Conservation (phyloP, 1,140 invertebrate genomes). For the Drosophila sproati region DNA sequence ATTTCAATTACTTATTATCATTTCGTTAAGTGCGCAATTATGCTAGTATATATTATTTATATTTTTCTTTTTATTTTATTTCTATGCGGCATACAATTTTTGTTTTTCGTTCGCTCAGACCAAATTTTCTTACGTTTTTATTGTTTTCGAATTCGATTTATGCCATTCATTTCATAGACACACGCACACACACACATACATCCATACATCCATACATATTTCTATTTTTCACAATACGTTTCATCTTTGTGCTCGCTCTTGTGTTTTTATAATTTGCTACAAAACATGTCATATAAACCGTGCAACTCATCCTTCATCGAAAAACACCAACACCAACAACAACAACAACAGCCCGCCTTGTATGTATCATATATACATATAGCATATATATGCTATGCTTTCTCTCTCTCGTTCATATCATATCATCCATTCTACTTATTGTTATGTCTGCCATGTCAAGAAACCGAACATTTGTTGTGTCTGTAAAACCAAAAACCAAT, state of each 20-base stretch:
- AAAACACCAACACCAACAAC: not conserved
- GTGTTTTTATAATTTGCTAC: slow-evolving; percentile 44
- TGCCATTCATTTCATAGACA: slow-evolving; percentile 40
- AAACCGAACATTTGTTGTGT: slow-evolving; percentile 42
- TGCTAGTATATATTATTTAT: slow-evolving; percentile 28
- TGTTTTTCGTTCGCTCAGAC: slow-evolving; percentile 37
- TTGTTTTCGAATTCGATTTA: slow-evolving; percentile 76
- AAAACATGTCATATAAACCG: slow-evolving; percentile 53
- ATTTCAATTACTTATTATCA: slow-evolving; percentile 28
- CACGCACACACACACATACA: not conserved
- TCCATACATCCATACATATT: not conserved
- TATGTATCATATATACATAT: not conserved
- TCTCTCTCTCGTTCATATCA: slow-evolving; percentile 5
- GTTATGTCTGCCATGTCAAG: slow-evolving; percentile 35
- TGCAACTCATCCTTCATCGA: slow-evolving; percentile 57
- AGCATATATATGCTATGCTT: slow-evolving; percentile 10
- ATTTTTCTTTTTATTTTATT: slow-evolving; percentile 32
- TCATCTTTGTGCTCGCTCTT: slow-evolving; percentile 57
- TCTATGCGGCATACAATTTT: slow-evolving; percentile 39
- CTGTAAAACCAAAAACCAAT: slow-evolving; percentile 37
- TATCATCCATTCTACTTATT: slow-evolving; percentile 23
- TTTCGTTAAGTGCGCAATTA: slow-evolving; percentile 47
- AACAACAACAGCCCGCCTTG: not conserved
- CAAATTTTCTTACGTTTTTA: slow-evolving; percentile 73
- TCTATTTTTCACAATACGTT: not conserved